A percentile compares a stretch with the other conserved stretches of the same genome.
Conservation (phyloP, 2,797 vertebrate genomes). For the Thunnus albacares region DNA sequence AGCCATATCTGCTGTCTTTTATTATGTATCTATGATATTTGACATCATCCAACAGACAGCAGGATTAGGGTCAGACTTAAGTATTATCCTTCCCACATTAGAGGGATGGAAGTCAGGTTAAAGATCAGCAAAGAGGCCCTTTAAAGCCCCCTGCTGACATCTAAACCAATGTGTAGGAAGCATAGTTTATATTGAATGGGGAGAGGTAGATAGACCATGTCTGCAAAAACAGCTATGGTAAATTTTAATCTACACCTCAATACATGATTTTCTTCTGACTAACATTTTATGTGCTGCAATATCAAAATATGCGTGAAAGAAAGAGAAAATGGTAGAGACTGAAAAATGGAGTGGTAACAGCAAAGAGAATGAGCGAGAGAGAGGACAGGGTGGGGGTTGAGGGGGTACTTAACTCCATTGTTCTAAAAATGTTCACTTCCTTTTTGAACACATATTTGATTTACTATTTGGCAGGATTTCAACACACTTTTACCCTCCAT, state of each 20-base stretch:
- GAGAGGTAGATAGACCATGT: not conserved
- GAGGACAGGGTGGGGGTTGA: conserved; percentile 66
- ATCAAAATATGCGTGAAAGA: conserved; percentile 24
- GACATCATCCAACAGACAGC: conserved; percentile 15
- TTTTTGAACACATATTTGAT: conserved; percentile 85
- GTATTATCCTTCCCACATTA: not conserved
- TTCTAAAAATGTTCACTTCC: conserved; percentile 84
- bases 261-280: conserved; percentile 9
- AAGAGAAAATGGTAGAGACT: conserved; percentile 13
- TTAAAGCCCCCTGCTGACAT: conserved; percentile 1
- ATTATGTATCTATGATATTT: conserved; percentile 14
- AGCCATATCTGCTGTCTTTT: conserved; percentile 7
- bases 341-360: conserved; percentile 18
- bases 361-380: conserved; percentile 27
- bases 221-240: conserved; percentile 24
- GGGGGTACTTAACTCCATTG: conserved; percentile 81
- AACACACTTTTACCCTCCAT: conserved; percentile 82
- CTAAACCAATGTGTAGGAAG: conserved; percentile 1
- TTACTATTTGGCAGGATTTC: conserved; percentile 86
- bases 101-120: conserved; percentile 3
- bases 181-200: not conserved
- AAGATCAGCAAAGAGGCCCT: conserved; percentile 14
- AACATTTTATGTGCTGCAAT: conserved; percentile 1
- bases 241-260: conserved; percentile 4
- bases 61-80: not conserved